phyloP scores from a whole-genome alignment of 2,113 vertebrate species.

The Ranitomeya variabilis region DNA sequence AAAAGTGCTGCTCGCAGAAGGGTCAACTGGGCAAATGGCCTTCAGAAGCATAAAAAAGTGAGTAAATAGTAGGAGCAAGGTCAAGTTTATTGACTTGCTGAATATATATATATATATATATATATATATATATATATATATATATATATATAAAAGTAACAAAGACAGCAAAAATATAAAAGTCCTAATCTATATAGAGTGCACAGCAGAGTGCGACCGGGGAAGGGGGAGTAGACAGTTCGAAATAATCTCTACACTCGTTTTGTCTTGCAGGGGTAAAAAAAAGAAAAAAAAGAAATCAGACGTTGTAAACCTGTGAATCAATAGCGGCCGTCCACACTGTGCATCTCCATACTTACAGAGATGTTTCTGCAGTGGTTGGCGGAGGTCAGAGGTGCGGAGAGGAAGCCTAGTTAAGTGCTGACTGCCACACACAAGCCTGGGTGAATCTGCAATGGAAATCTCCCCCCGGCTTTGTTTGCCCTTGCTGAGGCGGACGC shows the following conservation, averaged over 20 bases:
- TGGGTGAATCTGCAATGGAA: slow-evolving; percentile 55
- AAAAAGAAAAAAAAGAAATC: background rate
- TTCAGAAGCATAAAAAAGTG: too few relatives aligned
- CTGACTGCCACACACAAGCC: slow-evolving; percentile 23
- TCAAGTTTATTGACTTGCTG: too few relatives aligned
- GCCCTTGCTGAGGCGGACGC: slow-evolving; percentile 57
- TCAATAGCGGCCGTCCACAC: slow-evolving; percentile 41
- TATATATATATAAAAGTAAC: too few relatives aligned
- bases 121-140: too few relatives aligned
- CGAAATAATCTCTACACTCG: background rate
- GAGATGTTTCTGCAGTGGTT: slow-evolving; percentile 42
- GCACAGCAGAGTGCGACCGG: background rate
- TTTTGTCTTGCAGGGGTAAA: background rate
- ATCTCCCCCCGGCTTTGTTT: slow-evolving; percentile 55
- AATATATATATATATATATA: too few relatives aligned
- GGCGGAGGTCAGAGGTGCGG: slow-evolving; percentile 44
- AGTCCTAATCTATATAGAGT: background rate
- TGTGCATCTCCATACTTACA: slow-evolving; percentile 37
- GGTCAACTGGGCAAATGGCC: too few relatives aligned
- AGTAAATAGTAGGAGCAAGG: too few relatives aligned
- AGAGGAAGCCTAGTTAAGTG: slow-evolving; percentile 53
- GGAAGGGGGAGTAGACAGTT: background rate
- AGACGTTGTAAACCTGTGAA: background rate
- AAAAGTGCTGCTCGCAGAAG: too few relatives aligned
- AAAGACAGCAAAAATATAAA: background rate